Percentiles rank a stretch among this genome's conserved stretches.
These are phyloP conservation scores for Ennomos erosarius DNA, from an alignment of 2,888 invertebrate genomes.

Conservation along the genomic window DNA sequence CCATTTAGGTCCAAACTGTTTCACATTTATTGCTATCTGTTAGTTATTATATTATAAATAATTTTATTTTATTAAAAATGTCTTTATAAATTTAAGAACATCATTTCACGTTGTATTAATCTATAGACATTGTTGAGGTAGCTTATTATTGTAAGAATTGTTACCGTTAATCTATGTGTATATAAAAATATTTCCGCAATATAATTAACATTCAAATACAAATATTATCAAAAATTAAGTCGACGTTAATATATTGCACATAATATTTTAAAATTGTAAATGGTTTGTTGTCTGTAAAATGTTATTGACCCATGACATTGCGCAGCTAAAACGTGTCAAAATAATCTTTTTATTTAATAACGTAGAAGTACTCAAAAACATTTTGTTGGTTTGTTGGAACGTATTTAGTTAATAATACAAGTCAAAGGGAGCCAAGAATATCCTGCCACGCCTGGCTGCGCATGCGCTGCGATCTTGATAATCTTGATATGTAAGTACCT, in stretches of 20 bases:
- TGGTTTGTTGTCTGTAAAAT: constrained; percentile 50
- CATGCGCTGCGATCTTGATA: constrained; percentile 61
- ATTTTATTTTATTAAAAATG: constrained; percentile 19
- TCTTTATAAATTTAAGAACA: constrained; percentile 20
- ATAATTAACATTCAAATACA: constrained; percentile 83
- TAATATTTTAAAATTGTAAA: constrained; percentile 52
- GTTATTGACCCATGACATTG: constrained; percentile 59
- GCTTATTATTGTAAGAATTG: constrained; percentile 67
- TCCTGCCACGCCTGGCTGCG: constrained; percentile 50
- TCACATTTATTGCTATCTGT: constrained; percentile 42
- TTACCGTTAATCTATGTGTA: constrained; percentile 73
- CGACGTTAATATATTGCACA: constrained; percentile 79
- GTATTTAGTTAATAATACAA: neutral
- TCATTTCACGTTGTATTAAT: constrained; percentile 19
- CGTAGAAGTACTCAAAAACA: too few relatives aligned
- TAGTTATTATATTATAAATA: constrained; percentile 28
- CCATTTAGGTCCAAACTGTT: constrained; percentile 58
- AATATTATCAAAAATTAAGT: constrained; percentile 81
- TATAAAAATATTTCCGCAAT: constrained; percentile 85
- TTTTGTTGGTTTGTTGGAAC: neutral
- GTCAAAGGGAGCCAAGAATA: constrained; percentile 36
- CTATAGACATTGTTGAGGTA: constrained; percentile 77
- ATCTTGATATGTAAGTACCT: constrained; percentile 40
- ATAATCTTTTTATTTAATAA: constrained; percentile 1
- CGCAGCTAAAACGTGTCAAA: constrained; percentile 35